Conservation (phyloP, 2,113 vertebrate species). For the Tragulus kanchil region DNA sequence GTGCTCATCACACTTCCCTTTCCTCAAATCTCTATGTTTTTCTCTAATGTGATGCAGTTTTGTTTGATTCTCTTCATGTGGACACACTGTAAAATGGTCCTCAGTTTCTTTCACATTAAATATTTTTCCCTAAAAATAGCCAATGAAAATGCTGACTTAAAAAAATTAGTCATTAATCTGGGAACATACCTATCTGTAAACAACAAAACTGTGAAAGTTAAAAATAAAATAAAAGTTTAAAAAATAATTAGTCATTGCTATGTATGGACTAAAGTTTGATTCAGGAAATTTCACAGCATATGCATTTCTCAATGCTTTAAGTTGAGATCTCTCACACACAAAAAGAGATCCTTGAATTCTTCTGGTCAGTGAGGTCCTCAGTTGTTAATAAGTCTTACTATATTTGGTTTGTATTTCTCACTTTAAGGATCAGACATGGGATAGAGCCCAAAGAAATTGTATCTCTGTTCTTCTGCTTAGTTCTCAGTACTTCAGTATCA, state of each 20-base stretch:
- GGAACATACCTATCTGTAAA: too few relatives aligned
- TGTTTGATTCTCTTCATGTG: background rate
- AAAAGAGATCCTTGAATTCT: background rate
- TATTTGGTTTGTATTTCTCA: background rate
- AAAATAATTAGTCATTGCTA: background rate
- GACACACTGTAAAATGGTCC: background rate
- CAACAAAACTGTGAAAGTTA: too few relatives aligned
- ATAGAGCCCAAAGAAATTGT: background rate
- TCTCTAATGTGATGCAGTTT: background rate
- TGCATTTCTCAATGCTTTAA: background rate
- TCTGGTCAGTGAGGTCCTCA: background rate
- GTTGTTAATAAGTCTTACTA: background rate
- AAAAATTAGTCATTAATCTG: background rate
- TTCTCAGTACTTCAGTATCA: slow-evolving; percentile 60
- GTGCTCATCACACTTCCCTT: background rate
- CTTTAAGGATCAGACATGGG: background rate
- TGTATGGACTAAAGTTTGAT: background rate
- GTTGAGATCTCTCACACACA: background rate
- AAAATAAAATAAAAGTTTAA: too few relatives aligned
- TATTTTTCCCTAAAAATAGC: background rate
- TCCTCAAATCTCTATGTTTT: background rate
- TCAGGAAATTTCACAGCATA: background rate
- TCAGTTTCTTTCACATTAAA: background rate
- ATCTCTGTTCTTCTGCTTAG: background rate
- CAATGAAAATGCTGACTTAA: slow-evolving; percentile 10